These are phyloP conservation scores for Drosophila ohnishii DNA, from an alignment of 1,140 invertebrate species.

Conservation along the genomic window DNA sequence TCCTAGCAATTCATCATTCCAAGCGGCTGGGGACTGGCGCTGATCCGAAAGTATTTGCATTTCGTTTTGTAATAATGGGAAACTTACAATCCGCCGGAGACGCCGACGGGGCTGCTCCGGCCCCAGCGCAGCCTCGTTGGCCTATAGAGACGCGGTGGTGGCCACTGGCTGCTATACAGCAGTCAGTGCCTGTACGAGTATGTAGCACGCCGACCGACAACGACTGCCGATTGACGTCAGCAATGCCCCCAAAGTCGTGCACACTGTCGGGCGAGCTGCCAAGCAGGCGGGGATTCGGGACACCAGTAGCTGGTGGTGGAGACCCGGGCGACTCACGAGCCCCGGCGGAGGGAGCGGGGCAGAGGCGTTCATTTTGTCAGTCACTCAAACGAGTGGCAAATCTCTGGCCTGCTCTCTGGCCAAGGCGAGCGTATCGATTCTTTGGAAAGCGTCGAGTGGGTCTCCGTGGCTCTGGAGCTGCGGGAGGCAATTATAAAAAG, in stretches of 20 bases:
- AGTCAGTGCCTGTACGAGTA: constrained; percentile 41
- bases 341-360: constrained; percentile 15
- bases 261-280: constrained; percentile 70
- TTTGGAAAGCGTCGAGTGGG: constrained; percentile 23
- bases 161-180: constrained; percentile 23
- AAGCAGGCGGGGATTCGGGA: constrained; percentile 58
- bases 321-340: constrained; percentile 5
- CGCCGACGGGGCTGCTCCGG: constrained; percentile 64
- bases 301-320: constrained; percentile 30
- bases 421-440: constrained; percentile 32
- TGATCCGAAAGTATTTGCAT: constrained; percentile 42
- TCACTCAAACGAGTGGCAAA: constrained; percentile 66
- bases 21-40: constrained; percentile 8
- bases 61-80: constrained; percentile 47
- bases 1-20: constrained; percentile 43
- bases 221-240: constrained; percentile 80
- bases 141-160: constrained; percentile 28
- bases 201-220: constrained; percentile 75
- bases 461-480: constrained; percentile 1
- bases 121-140: constrained; percentile 43
- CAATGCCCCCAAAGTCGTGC: constrained; percentile 78
- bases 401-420: constrained; percentile 14
- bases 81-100: constrained; percentile 56
- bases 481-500: constrained; percentile 6
- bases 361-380: constrained; percentile 65